A percentile compares a stretch with the other conserved stretches of the same genome.
Evolutionary conservation across 2,113 vertebrate species (phyloP).

Genomic region (Cyprinus carpio): DNA sequence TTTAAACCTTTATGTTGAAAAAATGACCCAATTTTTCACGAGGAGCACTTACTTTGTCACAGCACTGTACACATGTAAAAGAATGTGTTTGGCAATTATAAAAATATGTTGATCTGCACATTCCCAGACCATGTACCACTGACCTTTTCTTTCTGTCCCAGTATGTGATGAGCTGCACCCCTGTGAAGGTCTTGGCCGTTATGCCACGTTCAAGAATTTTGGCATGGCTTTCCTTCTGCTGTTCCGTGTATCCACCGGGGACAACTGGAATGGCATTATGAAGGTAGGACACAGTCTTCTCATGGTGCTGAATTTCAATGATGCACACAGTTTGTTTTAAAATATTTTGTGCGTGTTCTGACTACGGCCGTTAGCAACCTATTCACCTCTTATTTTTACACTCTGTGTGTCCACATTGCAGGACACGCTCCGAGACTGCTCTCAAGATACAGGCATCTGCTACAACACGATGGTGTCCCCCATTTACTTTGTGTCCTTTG

Average conservation of each 20-base stretch:
- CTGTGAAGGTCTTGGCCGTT: conserved; percentile 95
- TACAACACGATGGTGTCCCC: conserved; percentile 98
- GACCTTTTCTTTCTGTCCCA: conserved; percentile 49
- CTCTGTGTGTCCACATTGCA: conserved; percentile 60
- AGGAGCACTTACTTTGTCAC: neutral
- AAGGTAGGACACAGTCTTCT: conserved; percentile 77
- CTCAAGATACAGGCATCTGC: conserved; percentile 86
- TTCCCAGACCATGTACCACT: neutral
- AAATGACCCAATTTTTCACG: neutral
- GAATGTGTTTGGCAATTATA: neutral
- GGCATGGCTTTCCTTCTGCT: conserved; percentile 98
- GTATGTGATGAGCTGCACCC: conserved; percentile 91
- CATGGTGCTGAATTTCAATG: conserved; percentile 1
- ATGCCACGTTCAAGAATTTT: conserved; percentile 95
- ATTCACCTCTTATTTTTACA: neutral
- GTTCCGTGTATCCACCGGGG: conserved; percentile 96
- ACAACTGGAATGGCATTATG: conserved; percentile 99
- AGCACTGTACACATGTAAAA: neutral
- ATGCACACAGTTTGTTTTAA: neutral
- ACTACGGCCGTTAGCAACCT: neutral
- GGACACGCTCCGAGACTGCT: conserved; percentile 95
- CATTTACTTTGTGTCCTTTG: conserved; percentile 98
- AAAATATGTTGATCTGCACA: neutral
- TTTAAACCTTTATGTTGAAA: neutral
- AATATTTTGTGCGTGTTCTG: neutral